phyloP scores from a whole-genome alignment of 2,113 vertebrate genomes.

The Pontoporia blainvillei region DNA sequence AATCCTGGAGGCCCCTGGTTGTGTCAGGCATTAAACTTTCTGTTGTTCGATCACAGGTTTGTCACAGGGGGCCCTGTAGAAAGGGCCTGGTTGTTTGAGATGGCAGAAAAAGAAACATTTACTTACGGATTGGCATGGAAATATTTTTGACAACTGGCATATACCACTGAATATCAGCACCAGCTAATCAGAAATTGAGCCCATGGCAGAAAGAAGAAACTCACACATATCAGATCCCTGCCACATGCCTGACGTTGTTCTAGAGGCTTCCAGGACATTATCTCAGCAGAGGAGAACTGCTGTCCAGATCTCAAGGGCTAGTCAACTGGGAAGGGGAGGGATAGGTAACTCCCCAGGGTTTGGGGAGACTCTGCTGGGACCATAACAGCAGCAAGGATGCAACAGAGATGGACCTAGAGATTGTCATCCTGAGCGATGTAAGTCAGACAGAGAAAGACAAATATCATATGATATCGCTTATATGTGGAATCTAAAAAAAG shows the following conservation, averaged over 20 bases:
- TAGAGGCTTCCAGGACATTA: background rate
- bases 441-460: too few relatives aligned
- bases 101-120: background rate
- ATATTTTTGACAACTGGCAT: background rate
- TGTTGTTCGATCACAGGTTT: background rate
- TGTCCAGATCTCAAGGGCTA: background rate
- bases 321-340: background rate
- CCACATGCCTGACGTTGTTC: background rate
- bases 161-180: background rate
- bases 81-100: background rate
- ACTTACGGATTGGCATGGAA: background rate
- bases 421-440: too few relatives aligned
- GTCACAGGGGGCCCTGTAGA: too few relatives aligned
- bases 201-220: background rate
- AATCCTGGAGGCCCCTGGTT: background rate
- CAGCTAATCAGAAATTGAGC: background rate
- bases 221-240: background rate
- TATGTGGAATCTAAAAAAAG: too few relatives aligned
- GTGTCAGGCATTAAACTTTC: background rate
- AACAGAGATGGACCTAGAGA: background rate
- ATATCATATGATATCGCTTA: too few relatives aligned
- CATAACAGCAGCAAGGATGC: too few relatives aligned
- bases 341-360: background rate
- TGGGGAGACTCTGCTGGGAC: background rate
- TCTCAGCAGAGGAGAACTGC: background rate